Percentiles rank a stretch among this genome's conserved stretches.
Conservation (phyloP, 92 coral and sea anemone genomes). For the Blastomussa wellsi region DNA sequence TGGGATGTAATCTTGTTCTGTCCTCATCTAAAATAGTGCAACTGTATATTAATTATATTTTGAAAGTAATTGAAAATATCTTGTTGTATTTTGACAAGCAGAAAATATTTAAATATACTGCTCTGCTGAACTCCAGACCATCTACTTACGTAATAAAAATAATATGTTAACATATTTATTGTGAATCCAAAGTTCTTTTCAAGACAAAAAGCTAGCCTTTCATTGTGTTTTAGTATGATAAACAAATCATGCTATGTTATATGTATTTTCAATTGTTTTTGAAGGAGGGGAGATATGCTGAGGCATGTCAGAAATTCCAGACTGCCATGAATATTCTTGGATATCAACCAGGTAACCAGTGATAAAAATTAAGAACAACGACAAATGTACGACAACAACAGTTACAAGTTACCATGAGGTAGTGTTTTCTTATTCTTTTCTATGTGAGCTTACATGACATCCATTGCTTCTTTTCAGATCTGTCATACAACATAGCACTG, state of each 20-base stretch:
- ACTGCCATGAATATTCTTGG: constrained; percentile 98
- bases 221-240: not conserved
- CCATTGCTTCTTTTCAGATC: constrained; percentile 49
- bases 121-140: no score
- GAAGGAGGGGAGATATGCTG: constrained; percentile 83
- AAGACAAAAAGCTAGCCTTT: not conserved
- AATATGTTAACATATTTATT: no score
- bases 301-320: constrained; percentile 96
- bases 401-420: no score
- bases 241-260: not conserved
- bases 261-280: not conserved
- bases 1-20: no score
- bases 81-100: no score
- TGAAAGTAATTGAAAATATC: no score
- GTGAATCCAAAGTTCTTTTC: not conserved
- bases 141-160: no score
- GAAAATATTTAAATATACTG: no score
- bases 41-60: no score
- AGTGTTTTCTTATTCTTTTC: not conserved
- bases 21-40: no score
- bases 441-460: not conserved
- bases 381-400: no score
- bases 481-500: constrained; percentile 96
- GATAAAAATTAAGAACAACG: no score
- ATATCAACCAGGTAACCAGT: constrained; percentile 94